phyloP scores from a whole-genome alignment of 1,140 invertebrate genomes.

The Drosophila persimilis region DNA sequence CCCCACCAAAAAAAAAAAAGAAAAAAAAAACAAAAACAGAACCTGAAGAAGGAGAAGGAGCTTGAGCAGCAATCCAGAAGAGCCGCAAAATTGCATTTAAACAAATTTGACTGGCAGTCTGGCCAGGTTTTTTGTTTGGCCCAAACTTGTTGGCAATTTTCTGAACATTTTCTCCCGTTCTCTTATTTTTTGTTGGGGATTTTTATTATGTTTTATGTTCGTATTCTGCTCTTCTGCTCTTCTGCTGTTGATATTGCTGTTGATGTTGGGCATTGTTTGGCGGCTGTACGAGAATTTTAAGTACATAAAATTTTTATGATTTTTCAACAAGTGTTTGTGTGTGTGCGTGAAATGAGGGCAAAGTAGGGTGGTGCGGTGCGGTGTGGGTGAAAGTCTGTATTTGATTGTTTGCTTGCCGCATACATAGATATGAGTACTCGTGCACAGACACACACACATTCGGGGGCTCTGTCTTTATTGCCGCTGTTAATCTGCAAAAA shows the following conservation, averaged over 20 bases:
- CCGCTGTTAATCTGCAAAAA: constrained; percentile 46
- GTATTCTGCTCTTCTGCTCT: background rate
- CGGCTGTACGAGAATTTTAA: constrained; percentile 66
- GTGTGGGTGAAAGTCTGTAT: constrained; percentile 36
- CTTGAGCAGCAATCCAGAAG: background rate
- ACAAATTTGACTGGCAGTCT: constrained; percentile 43
- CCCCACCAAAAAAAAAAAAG: no score
- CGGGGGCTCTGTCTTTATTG: constrained; percentile 34
- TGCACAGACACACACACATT: constrained; percentile 3
- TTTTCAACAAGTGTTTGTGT: constrained; percentile 54
- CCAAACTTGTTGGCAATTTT: background rate
- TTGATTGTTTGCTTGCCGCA: constrained; percentile 48
- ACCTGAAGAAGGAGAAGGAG: constrained; percentile 6
- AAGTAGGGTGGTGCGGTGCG: no score
- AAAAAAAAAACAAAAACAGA: background rate
- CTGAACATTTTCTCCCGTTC: constrained; percentile 2
- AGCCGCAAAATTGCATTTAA: constrained; percentile 56
- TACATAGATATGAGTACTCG: no score
- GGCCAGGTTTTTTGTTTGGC: background rate
- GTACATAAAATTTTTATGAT: constrained; percentile 69
- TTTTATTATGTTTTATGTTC: constrained; percentile 19
- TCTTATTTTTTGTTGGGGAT: background rate
- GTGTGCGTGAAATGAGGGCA: constrained; percentile 4
- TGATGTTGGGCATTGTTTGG: constrained; percentile 56
- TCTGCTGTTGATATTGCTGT: constrained; percentile 20